These are phyloP conservation scores for Drosophila algonquin DNA, from an alignment of 2,888 invertebrate species.

Conservation along the genomic window DNA sequence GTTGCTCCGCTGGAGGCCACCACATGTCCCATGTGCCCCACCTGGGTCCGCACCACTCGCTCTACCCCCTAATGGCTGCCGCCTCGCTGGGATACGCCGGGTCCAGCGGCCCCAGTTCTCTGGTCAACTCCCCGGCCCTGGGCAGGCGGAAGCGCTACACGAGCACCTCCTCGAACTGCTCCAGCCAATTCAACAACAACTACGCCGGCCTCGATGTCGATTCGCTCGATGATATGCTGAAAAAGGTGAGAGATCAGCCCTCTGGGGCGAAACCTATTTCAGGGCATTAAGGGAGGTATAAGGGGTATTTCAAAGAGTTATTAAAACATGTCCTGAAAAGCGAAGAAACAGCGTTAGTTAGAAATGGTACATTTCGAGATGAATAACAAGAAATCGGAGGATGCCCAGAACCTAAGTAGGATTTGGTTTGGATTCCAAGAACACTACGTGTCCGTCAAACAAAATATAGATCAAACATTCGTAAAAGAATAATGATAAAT, in stretches of 20 bases:
- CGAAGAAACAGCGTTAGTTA: no score
- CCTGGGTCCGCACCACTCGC: constrained; percentile 68
- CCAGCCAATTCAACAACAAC: constrained; percentile 87
- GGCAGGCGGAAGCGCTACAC: constrained; percentile 88
- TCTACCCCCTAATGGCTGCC: constrained; percentile 77
- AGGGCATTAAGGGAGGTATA: no score
- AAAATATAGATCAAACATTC: no score
- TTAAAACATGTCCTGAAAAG: no score
- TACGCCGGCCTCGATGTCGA: constrained; percentile 88
- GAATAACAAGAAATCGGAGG: no score
- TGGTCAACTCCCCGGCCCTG: constrained; percentile 85
- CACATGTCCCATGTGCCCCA: constrained; percentile 55
- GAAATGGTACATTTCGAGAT: no score
- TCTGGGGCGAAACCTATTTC: no score
- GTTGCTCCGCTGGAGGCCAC: constrained; percentile 57
- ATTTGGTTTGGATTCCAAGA: no score
- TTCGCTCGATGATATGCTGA: constrained; percentile 91
- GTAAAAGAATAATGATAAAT: no score
- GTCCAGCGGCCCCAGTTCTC: constrained; percentile 81
- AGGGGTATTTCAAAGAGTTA: no score
- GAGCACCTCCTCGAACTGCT: constrained; percentile 86
- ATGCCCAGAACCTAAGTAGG: no score
- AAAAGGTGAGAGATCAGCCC: constrained; percentile 86
- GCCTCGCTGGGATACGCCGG: constrained; percentile 67
- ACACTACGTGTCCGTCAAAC: no score